These are phyloP conservation scores for Hydriomena furcata DNA, from an alignment of 2,888 invertebrate genomes.

Conservation along the genomic window DNA sequence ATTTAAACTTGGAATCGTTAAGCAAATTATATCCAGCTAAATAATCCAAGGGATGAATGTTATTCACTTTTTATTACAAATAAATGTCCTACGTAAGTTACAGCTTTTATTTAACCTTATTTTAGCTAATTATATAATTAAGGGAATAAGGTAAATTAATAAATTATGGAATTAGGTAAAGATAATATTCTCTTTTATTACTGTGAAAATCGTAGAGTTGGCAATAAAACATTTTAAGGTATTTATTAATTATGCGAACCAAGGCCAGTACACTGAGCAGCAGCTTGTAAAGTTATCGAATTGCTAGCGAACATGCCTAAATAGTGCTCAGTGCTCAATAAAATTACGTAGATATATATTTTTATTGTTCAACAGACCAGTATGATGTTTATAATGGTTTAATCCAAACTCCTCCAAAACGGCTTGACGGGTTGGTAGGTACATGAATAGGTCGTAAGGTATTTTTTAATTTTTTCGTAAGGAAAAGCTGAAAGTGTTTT, in stretches of 20 bases:
- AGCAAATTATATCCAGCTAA: conserved; percentile 16
- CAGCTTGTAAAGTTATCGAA: background rate
- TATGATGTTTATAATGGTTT: too few species aligned
- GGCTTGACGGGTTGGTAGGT: too few species aligned
- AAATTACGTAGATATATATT: too few species aligned
- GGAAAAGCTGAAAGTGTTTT: too few species aligned
- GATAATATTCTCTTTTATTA: background rate
- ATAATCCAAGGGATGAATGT: conserved; percentile 31
- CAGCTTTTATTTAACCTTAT: conserved; percentile 27
- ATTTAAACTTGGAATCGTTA: conserved; percentile 19
- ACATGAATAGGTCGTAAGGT: too few species aligned
- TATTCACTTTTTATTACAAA: conserved; percentile 32
- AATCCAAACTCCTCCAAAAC: too few species aligned
- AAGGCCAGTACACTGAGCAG: background rate
- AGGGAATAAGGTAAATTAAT: background rate
- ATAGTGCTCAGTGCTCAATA: too few species aligned
- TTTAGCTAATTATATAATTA: conserved; percentile 16
- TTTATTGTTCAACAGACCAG: too few species aligned
- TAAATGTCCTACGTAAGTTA: conserved; percentile 32
- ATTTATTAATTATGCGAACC: background rate
- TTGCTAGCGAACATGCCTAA: too few species aligned
- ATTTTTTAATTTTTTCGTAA: too few species aligned
- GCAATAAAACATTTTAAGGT: background rate
- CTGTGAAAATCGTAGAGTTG: background rate
- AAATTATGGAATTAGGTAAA: background rate